These are phyloP conservation scores for Acanthococcus lagerstroemiae DNA, from an alignment of 2,888 invertebrate species.

Conservation along the genomic window DNA sequence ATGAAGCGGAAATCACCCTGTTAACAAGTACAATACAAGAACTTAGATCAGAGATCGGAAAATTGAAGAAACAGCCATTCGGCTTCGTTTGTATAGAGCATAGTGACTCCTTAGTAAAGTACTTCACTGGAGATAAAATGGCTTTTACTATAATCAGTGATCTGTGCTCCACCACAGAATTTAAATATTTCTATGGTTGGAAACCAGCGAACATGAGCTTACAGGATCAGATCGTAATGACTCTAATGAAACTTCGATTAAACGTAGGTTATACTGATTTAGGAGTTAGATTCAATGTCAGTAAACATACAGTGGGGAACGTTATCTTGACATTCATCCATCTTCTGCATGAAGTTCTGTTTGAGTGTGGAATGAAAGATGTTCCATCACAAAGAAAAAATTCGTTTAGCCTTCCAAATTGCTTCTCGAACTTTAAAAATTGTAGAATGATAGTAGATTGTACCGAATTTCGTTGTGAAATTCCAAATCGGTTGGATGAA, in stretches of 20 bases:
- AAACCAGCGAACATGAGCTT: background rate
- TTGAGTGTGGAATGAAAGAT: background rate
- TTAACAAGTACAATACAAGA: background rate
- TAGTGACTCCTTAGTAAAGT: background rate
- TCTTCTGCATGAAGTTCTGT: conserved; percentile 10
- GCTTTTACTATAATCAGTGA: conserved; percentile 2
- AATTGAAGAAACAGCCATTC: conserved; percentile 12
- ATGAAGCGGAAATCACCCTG: background rate
- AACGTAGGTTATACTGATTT: conserved; percentile 12
- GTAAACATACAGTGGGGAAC: conserved; percentile 12
- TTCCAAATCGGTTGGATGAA: conserved; percentile 32
- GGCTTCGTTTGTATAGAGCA: background rate
- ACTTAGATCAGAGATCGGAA: conserved; percentile 2
- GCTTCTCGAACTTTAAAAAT: conserved; percentile 14
- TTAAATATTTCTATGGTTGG: conserved; percentile 15
- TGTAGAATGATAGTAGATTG: too few species aligned
- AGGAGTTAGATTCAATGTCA: conserved; percentile 9
- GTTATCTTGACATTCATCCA: conserved; percentile 17
- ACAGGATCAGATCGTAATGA: conserved; percentile 21
- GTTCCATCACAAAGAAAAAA: conserved; percentile 26
- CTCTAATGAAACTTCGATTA: conserved; percentile 17
- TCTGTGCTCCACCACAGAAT: background rate
- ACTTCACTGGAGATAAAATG: conserved; percentile 2
- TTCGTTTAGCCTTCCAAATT: conserved; percentile 6
- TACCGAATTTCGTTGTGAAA: conserved; percentile 21